Conservation (phyloP, 2,113 vertebrate species). For the Brachyhypopomus gauderio region DNA sequence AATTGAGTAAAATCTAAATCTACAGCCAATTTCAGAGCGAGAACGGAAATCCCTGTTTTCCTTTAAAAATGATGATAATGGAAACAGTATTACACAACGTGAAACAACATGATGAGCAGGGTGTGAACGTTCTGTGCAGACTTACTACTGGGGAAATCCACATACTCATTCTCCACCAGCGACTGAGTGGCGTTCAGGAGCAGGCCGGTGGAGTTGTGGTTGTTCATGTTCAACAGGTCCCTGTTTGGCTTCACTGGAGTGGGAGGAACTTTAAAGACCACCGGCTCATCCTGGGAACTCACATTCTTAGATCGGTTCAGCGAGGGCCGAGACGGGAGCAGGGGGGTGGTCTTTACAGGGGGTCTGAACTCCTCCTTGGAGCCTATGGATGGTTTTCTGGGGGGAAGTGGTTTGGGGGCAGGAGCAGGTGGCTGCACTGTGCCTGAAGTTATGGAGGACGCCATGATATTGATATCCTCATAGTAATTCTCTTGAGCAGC, state of each 20-base stretch:
- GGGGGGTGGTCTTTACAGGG: slow-evolving; percentile 53
- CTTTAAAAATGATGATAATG: too few relatives aligned
- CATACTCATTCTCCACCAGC: slow-evolving; percentile 30
- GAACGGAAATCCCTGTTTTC: too few relatives aligned
- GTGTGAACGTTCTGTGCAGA: slow-evolving; percentile 2
- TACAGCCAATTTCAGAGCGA: background rate
- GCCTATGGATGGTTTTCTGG: slow-evolving; percentile 67
- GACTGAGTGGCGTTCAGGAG: background rate
- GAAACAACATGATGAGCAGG: background rate
- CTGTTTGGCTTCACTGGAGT: slow-evolving; percentile 51
- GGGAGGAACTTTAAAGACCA: background rate
- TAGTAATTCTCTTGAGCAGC: slow-evolving; percentile 61
- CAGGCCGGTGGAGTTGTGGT: slow-evolving; percentile 65
- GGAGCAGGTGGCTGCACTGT: slow-evolving; percentile 42
- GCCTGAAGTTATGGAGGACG: slow-evolving; percentile 67
- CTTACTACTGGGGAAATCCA: slow-evolving; percentile 59
- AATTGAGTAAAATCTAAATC: background rate
- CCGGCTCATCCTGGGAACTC: slow-evolving; percentile 66
- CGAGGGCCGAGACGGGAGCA: slow-evolving; percentile 63
- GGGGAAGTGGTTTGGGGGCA: slow-evolving; percentile 75
- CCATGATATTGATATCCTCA: slow-evolving; percentile 43
- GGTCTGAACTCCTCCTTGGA: slow-evolving; percentile 57
- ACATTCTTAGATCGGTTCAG: slow-evolving; percentile 70
- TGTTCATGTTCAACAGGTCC: slow-evolving; percentile 69
- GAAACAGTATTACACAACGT: too few relatives aligned